Conservation (phyloP, 2,888 invertebrate species). For the Teleiodes luculella region DNA sequence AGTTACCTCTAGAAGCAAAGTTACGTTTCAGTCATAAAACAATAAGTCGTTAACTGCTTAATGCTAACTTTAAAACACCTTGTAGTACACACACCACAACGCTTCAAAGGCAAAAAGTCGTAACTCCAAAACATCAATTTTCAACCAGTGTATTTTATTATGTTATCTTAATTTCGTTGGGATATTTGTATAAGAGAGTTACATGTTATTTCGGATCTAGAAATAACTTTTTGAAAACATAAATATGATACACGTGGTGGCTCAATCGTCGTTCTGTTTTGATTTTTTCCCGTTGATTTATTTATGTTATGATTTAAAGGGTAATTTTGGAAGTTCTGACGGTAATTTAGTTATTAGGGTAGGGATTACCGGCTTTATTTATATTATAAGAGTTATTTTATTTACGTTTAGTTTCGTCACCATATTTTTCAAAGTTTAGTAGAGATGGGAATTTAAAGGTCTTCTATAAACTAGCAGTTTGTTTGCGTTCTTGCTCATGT, state of each 20-base stretch:
- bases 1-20: background rate
- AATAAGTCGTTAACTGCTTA: slow-evolving; percentile 4
- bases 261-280: slow-evolving; percentile 44
- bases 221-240: slow-evolving; percentile 67
- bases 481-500: background rate
- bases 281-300: slow-evolving; percentile 47
- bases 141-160: slow-evolving; percentile 45
- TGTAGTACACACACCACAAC: background rate
- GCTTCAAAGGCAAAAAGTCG: slow-evolving; percentile 20
- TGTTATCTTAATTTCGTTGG: slow-evolving; percentile 57
- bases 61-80: background rate
- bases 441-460: background rate
- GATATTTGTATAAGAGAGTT: slow-evolving; percentile 58
- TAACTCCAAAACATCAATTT: slow-evolving; percentile 27
- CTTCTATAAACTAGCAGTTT: background rate
- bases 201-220: slow-evolving; percentile 58
- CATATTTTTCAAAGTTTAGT: slow-evolving; percentile 25
- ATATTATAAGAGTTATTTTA: slow-evolving; percentile 34
- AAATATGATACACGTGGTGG: slow-evolving; percentile 70
- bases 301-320: slow-evolving; percentile 46
- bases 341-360: slow-evolving; percentile 40
- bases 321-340: slow-evolving; percentile 37
- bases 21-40: background rate
- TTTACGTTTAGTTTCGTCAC: slow-evolving; percentile 17
- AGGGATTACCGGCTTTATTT: slow-evolving; percentile 40